Conservation (phyloP, 1,140 invertebrate species). For the Aphidius ervi region DNA sequence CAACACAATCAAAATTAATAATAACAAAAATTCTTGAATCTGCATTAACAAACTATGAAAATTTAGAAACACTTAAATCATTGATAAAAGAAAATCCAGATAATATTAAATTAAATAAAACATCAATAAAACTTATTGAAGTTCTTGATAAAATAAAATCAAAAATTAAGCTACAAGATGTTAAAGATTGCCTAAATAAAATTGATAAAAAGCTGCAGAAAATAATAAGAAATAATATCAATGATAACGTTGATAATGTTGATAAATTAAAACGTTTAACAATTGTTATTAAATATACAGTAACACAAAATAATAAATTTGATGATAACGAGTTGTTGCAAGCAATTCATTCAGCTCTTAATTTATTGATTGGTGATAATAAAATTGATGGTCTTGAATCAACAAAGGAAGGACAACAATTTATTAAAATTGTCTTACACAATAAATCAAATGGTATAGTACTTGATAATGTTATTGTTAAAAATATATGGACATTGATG, state of each 20-base stretch:
- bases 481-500: slow-evolving; percentile 27
- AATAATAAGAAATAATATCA: slow-evolving; percentile 23
- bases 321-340: slow-evolving; percentile 26
- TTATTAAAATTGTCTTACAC: slow-evolving; percentile 29
- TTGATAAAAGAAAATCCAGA: no score
- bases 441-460: slow-evolving; percentile 24
- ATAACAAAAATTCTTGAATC: slow-evolving; percentile 25
- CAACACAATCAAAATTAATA: slow-evolving; percentile 18
- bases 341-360: slow-evolving; percentile 22
- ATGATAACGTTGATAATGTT: slow-evolving; percentile 16
- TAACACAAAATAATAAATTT: slow-evolving; percentile 19
- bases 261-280: slow-evolving; percentile 28
- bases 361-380: slow-evolving; percentile 29
- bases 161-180: slow-evolving; percentile 29
- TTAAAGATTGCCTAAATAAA: slow-evolving; percentile 28
- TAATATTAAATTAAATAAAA: slow-evolving; percentile 27
- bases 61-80: slow-evolving; percentile 13
- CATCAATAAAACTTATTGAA: not conserved
- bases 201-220: slow-evolving; percentile 28
- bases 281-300: slow-evolving; percentile 26
- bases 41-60: slow-evolving; percentile 26
- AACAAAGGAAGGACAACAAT: slow-evolving; percentile 27
- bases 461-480: slow-evolving; percentile 22
- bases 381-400: not conserved
- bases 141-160: slow-evolving; percentile 20